Percentiles rank a stretch among this genome's conserved stretches.
Conservation (phyloP, 2,888 invertebrate species). For the Drosophila ochracea region DNA sequence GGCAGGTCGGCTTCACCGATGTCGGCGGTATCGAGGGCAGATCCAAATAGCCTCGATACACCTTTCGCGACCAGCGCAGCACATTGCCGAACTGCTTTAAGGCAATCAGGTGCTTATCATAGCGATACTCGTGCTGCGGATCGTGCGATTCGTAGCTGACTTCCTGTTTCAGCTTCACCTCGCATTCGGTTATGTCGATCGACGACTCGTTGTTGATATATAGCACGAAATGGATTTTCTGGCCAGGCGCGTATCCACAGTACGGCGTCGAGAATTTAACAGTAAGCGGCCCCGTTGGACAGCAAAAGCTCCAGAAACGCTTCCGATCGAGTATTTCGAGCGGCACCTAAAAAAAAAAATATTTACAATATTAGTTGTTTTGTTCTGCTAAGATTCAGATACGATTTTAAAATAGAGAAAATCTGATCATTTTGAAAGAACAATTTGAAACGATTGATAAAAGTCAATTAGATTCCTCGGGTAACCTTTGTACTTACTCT, state of each 20-base stretch:
- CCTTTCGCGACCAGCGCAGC: slow-evolving; percentile 87
- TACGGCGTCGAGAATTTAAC: slow-evolving; percentile 87
- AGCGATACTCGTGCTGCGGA: slow-evolving; percentile 84
- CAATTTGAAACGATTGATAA: not conserved
- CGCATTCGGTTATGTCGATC: slow-evolving; percentile 88
- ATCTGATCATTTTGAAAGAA: not conserved
- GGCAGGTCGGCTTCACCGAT: slow-evolving; percentile 89
- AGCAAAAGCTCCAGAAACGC: slow-evolving; percentile 85
- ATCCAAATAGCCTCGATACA: slow-evolving; percentile 88
- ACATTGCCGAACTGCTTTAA: slow-evolving; percentile 87
- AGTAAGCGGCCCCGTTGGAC: slow-evolving; percentile 84
- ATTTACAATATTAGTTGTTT: not conserved
- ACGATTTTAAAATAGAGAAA: not conserved
- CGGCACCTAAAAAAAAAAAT: slow-evolving; percentile 71
- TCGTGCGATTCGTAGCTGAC: slow-evolving; percentile 84
- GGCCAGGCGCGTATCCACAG: slow-evolving; percentile 91
- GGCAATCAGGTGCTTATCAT: slow-evolving; percentile 83
- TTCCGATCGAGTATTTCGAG: slow-evolving; percentile 84
- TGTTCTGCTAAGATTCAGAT: not conserved
- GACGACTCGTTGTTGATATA: slow-evolving; percentile 92
- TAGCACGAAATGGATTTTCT: slow-evolving; percentile 89
- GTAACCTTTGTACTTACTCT: slow-evolving; percentile 86
- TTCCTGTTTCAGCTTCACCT: slow-evolving; percentile 89
- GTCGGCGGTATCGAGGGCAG: slow-evolving; percentile 92
- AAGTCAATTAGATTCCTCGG: not conserved